Base-by-base conservation (phyloP, 2,797 vertebrate species). In the Sebastes itinus region DNA sequence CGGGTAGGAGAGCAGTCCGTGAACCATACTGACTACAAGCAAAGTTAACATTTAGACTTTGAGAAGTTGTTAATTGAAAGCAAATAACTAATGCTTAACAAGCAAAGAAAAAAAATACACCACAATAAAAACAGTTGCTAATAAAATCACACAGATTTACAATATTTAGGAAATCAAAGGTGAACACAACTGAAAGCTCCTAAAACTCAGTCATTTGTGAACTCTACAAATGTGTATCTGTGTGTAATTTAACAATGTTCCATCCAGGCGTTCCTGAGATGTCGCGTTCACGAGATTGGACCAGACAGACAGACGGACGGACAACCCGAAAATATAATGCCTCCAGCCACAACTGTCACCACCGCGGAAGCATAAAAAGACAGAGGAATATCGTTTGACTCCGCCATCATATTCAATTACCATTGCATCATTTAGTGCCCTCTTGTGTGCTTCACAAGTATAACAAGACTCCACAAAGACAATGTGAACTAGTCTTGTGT, bases 381-480 rank as follows among this genome's bases (percentile, higher is more conserved):
- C 13, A 46, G 14, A 72, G 1, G 7, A 66, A 65, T 4, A n/a
- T 16, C 13, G 7, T 33, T 42, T 42, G 33, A 63, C 58, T 80
- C 22, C 1, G 10, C 61, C 28, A 18, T 72, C n/a, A 63, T 42
- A 20, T 61, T 61, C 22, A 74, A 23, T 65, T 9, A 61, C n/a
- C 28, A 55, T 70, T 66, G 52, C 28, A 52, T 85, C 54, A 73
- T 76, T 58, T 6, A 27, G 78, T 13, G 1, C 81, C 76, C 78
- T 72, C 75, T 65, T 59, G 65, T 70, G 68, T 42, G 58, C 63
- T 23, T 67, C 25, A 66, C 2, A 23, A 63, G 56, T 22, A 78
- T 28, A 42, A 55, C 75, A 46, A 35, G n/a, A 67, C 68, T 65
- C 56, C 16, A 54, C 32, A 35, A 55, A 22, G 30, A 28, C 42